These are phyloP conservation scores for Aphyosemion australe DNA, from an alignment of 2,113 vertebrate genomes.

Conservation along the genomic window DNA sequence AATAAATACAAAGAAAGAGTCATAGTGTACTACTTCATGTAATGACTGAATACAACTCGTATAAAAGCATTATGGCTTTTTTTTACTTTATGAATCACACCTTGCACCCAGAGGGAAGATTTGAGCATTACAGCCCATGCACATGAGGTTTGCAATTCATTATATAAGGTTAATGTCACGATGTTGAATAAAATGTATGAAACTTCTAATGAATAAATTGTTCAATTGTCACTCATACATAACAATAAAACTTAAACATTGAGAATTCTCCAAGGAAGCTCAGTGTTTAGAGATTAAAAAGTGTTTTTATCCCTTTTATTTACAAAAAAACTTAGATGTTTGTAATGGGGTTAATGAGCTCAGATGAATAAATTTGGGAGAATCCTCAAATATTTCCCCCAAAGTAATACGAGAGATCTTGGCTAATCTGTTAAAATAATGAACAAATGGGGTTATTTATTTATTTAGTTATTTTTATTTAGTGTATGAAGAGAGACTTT, in stretches of 20 bases:
- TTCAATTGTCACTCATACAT: too few relatives aligned
- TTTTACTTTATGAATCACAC: slow-evolving; percentile 31
- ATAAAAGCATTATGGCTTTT: not conserved
- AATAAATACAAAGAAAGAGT: slow-evolving; percentile 8
- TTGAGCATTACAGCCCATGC: not conserved
- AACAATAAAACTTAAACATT: too few relatives aligned
- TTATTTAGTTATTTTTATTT: too few relatives aligned
- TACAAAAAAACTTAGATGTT: not conserved
- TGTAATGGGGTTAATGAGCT: not conserved
- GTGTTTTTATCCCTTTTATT: not conserved
- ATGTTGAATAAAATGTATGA: not conserved
- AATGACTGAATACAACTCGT: not conserved
- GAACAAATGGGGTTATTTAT: too few relatives aligned
- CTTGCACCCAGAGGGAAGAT: slow-evolving; percentile 14
- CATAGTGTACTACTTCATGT: slow-evolving; percentile 6
- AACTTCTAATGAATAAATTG: not conserved
- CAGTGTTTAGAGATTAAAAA: not conserved
- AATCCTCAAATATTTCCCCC: not conserved
- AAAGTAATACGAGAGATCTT: not conserved
- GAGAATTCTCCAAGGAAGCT: too few relatives aligned
- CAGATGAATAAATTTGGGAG: not conserved
- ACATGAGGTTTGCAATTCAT: slow-evolving; percentile 5
- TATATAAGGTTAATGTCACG: not conserved
- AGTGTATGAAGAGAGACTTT: too few relatives aligned
- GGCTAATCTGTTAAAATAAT: too few relatives aligned